Percentiles rank a stretch among this genome's conserved stretches.
Evolutionary conservation across 2,113 vertebrate genomes (phyloP).

Genomic region (Laticauda colubrina): DNA sequence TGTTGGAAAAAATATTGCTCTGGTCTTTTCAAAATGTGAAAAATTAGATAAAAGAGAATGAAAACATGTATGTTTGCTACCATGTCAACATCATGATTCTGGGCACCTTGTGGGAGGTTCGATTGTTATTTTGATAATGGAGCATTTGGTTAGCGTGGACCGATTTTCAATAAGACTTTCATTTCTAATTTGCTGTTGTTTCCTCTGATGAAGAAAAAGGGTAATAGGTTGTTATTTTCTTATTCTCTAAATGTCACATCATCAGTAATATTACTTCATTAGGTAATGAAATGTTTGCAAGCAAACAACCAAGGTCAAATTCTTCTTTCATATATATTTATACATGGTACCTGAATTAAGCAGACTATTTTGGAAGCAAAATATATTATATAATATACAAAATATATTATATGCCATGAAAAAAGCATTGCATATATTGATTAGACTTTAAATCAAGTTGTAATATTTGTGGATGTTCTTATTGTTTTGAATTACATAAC

Average conservation of each 20-base stretch:
- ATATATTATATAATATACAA: not conserved
- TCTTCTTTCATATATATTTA: not conserved
- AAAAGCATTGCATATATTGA: not conserved
- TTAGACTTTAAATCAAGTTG: not conserved
- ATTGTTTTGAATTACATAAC: not conserved
- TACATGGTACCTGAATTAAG: not conserved
- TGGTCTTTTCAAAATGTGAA: not conserved
- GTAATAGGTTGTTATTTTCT: not conserved
- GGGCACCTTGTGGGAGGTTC: no score
- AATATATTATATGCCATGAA: not conserved
- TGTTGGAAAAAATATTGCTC: no score
- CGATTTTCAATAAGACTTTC: not conserved
- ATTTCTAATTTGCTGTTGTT: not conserved
- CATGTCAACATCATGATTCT: no score
- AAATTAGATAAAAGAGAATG: not conserved
- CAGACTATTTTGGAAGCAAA: not conserved
- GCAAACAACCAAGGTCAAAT: not conserved
- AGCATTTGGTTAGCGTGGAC: not conserved
- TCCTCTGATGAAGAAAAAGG: not conserved
- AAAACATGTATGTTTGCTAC: no score
- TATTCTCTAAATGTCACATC: not conserved
- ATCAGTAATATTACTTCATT: not conserved
- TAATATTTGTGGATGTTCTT: not conserved
- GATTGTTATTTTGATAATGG: not conserved
- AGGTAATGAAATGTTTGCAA: not conserved